phyloP scores from a whole-genome alignment of 2,797 vertebrate genomes.

The Anas bernieri region DNA sequence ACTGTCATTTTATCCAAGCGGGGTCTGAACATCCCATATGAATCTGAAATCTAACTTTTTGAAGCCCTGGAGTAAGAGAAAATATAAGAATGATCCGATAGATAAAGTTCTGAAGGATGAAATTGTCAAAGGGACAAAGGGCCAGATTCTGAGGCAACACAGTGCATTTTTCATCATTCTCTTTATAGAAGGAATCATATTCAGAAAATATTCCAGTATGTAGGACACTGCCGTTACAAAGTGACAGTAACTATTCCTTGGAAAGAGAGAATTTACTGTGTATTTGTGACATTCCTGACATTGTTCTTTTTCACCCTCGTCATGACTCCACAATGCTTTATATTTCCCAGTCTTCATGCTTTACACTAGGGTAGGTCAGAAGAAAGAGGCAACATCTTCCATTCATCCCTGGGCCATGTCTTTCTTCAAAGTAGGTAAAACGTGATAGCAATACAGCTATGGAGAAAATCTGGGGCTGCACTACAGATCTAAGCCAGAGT shows the following conservation, averaged over 20 bases:
- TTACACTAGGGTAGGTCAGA: neutral
- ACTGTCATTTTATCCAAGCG: neutral
- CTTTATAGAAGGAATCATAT: neutral
- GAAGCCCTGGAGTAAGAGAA: neutral
- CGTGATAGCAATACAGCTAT: rapidly evolving
- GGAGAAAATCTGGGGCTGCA: neutral
- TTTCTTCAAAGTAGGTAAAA: neutral
- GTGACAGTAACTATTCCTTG: neutral
- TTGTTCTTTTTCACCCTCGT: neutral
- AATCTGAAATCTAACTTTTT: neutral
- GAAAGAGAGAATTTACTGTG: neutral
- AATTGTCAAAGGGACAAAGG: neutral
- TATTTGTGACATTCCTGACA: neutral
- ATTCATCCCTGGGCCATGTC: neutral
- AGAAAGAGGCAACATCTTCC: neutral
- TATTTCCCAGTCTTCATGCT: neutral
- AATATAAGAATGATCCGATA: neutral
- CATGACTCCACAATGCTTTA: neutral
- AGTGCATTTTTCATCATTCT: neutral
- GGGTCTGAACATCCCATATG: neutral
- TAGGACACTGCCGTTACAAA: neutral
- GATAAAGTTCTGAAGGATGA: neutral
- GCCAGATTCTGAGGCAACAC: neutral
- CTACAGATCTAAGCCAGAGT: neutral
- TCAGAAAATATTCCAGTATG: neutral